Base-by-base conservation (phyloP, 2,113 vertebrate genomes). In the Panthera leo region DNA sequence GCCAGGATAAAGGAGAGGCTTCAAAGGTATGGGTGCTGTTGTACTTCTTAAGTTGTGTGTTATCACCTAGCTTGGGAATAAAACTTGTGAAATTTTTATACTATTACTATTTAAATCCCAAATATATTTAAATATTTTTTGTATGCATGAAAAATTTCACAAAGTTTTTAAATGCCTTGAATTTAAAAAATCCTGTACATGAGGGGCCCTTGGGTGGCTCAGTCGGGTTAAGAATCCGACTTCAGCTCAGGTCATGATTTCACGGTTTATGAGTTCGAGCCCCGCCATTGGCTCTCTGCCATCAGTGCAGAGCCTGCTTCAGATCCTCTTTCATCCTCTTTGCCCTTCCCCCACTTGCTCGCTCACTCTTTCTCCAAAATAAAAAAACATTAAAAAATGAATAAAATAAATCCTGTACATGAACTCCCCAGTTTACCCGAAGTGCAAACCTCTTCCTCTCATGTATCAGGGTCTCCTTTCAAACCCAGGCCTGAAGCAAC, bases 161-260 rank as follows among this genome's bases (percentile, higher is more conserved):
- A 51, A 85, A 80, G 70, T 61, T 68, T 48, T 31, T 70, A 87
- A 73, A 86, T 94, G n/a, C 55, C 78, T 92, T 97, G 14, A 92
- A n/a, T 39, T 80, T 83, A 53, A 90, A 53, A 90, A 93, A 90
- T n/a, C 25, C 58, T 86, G 88, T 53, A 31, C 16, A 45, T 27
- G 45, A 88, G 34, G 55, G 55, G 55, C 19, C 5, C 18, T 2
- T 58, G 55, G 55, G 16, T 58, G 55, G 15, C 55, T 58, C 55
- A 19, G 55, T 2, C 19, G 2, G 55, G 55, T 58, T 58, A 58
- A 58, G 55, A 18, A 7, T 58, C 55, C 2, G 18, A 58, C 55
- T 58, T 58, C 19, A 19, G 55, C 55, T 21, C 55, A 58, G 55
- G 55, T 58, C 19, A 6, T 21, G 55, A 58, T 21, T 58, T 58